Base-by-base conservation (phyloP, 2,888 invertebrate genomes). In the Calliphora vomitoria region DNA sequence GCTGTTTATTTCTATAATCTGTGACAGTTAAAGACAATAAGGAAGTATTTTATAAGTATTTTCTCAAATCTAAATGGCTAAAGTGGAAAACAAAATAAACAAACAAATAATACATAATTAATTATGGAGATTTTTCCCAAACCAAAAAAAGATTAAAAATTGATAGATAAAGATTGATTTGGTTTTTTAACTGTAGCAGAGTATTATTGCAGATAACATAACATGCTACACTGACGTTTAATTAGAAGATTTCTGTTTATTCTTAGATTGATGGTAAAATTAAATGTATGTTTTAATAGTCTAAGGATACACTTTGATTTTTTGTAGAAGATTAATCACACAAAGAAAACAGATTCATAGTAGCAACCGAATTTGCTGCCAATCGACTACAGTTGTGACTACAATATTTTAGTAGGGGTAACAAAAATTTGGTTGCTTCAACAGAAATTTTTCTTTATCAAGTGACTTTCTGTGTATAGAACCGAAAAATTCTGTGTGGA, bases 1-100 rank as follows among this genome's bases (percentile, higher is more conserved):
- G 69, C 25, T 53, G 11, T 74, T 74, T 47, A 50, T 66, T 82
- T 72, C 18, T 87, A 60, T 71, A 85, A 75, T 68, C 85, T 74
- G 82, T 87, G 87, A 85, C 87, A 87, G 82, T 69, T 78, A 78
- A 78, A 85, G 87, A 87, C 82, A 87, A 87, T 85, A 78, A 75
- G 87, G 85, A 87, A 87, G 85, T 79, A 68, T 82, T 87, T 87
- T 81, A 66, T 20, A 8, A 44, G 41, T n/a, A 13, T 15, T 69
- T 18, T 64, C 0, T 60, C 4, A 6, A 58, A 79, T 50, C 20
- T 71, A 60, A 82, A 66, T 66, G 18, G 11, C 58, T 53, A 20
- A 20, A 44, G 13, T 44, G 13, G 71, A 60, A 72, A 76, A 20
- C 20, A 58, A 55, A n/a, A n/a, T n/a, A 60, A 60, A 10, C 62